Evolutionary conservation across 2,113 vertebrate genomes (phyloP).

Genomic region (Thinocorus orbignyianus): DNA sequence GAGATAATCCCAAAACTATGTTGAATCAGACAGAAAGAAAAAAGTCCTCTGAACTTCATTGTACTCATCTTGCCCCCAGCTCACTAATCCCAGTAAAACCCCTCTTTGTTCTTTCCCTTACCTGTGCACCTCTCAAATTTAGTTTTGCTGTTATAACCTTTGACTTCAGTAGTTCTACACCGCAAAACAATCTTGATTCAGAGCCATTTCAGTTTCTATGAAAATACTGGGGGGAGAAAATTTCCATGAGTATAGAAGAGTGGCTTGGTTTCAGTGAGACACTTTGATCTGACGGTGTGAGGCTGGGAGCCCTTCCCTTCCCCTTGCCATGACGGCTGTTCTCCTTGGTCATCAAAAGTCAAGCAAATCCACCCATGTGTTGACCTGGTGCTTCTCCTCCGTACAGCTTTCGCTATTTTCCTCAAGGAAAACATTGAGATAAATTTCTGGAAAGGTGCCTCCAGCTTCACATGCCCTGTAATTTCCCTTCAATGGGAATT

Average conservation of each 20-base stretch:
- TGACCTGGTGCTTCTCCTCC: not conserved
- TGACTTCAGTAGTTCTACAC: not conserved
- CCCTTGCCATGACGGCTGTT: not conserved
- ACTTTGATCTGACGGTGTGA: not conserved
- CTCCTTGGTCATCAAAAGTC: not conserved
- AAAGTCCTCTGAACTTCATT: not conserved
- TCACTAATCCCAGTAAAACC: not conserved
- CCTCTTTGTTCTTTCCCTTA: not conserved
- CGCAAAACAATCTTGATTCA: not conserved
- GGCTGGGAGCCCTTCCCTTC: not conserved
- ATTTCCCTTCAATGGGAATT: not conserved
- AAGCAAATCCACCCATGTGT: not conserved
- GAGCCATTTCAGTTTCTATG: not conserved
- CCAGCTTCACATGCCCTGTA: not conserved
- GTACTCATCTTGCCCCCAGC: not conserved
- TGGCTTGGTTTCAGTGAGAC: not conserved
- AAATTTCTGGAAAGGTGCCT: not conserved
- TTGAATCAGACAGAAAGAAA: not conserved
- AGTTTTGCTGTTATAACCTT: not conserved
- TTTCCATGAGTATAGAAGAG: not conserved
- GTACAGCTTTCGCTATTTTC: not conserved
- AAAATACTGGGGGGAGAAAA: not conserved
- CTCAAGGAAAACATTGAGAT: not conserved
- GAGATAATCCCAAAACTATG: conserved; percentile 6
- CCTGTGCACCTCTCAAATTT: not conserved